Evolutionary conservation across 1,140 invertebrate genomes (phyloP).

Genomic region (Achatina immaculata): DNA sequence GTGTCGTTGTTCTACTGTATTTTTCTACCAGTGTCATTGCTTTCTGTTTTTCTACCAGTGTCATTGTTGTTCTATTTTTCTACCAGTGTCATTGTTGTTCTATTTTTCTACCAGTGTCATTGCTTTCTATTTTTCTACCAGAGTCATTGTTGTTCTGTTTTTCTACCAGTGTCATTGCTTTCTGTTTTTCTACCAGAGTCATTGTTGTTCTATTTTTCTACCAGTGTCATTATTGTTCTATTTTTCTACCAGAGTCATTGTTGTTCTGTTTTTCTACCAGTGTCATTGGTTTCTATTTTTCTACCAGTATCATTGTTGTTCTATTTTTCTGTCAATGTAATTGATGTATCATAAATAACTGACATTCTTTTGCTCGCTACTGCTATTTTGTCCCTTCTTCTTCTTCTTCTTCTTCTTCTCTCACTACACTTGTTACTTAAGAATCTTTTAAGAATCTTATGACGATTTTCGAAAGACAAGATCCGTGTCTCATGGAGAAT

Average conservation of each 20-base stretch:
- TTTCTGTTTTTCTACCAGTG: no score
- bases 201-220: neutral
- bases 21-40: no score
- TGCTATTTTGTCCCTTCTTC: neutral
- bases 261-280: neutral
- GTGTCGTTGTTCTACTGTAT: no score
- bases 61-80: no score
- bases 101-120: no score
- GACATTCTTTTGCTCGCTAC: neutral
- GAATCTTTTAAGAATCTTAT: no score
- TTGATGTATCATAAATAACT: no score
- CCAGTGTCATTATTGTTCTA: neutral
- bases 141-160: neutral
- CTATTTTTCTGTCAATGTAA: neutral
- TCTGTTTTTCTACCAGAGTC: neutral
- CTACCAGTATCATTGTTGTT: neutral
- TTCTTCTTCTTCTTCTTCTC: conserved; percentile 7
- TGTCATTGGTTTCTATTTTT: neutral
- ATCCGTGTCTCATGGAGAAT: no score
- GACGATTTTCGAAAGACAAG: no score
- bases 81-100: no score
- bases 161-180: no score
- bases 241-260: neutral
- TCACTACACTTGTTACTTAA: no score
- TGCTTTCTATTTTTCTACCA: neutral